Evolutionary conservation across 2,888 invertebrate genomes (phyloP).

Genomic region (Luperina nickerlii): DNA sequence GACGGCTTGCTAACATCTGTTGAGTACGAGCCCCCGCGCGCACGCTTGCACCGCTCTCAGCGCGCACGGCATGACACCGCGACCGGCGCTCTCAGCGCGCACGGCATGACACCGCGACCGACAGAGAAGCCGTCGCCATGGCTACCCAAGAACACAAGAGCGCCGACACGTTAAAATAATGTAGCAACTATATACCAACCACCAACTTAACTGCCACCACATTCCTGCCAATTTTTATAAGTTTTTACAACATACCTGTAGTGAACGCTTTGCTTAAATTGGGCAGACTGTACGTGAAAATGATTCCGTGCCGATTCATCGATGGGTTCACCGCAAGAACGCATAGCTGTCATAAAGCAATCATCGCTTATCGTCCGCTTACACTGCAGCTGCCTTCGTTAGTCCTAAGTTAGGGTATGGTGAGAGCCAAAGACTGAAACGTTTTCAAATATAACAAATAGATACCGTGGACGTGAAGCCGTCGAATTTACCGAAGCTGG

Average conservation of each 20-base stretch:
- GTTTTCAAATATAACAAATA: constrained; percentile 61
- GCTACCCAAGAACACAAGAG: constrained; percentile 75
- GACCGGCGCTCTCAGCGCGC: constrained; percentile 77
- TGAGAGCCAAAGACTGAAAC: constrained; percentile 56
- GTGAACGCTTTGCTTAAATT: constrained; percentile 58
- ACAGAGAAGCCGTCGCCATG: constrained; percentile 74
- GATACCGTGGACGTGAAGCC: constrained; percentile 69
- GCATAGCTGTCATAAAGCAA: constrained; percentile 58
- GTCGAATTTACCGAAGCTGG: constrained; percentile 67
- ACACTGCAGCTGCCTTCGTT: constrained; percentile 81
- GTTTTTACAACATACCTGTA: constrained; percentile 69
- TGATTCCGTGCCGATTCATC: constrained; percentile 66
- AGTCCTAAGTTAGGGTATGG: constrained; percentile 73
- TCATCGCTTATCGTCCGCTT: constrained; percentile 80
- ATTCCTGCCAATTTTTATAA: constrained; percentile 79
- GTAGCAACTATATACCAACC: constrained; percentile 70
- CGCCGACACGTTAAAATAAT: constrained; percentile 79
- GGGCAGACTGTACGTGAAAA: constrained; percentile 73
- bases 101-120: constrained; percentile 75
- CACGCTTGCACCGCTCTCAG: constrained; percentile 86
- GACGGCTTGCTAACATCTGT: constrained; percentile 83
- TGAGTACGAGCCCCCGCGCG: constrained; percentile 81
- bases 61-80: constrained; percentile 79
- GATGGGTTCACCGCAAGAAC: constrained; percentile 63
- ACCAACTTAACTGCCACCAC: constrained; percentile 74